Evolutionary conservation across 2,797 vertebrate species (phyloP).

Genomic region (Gallinago stenura): DNA sequence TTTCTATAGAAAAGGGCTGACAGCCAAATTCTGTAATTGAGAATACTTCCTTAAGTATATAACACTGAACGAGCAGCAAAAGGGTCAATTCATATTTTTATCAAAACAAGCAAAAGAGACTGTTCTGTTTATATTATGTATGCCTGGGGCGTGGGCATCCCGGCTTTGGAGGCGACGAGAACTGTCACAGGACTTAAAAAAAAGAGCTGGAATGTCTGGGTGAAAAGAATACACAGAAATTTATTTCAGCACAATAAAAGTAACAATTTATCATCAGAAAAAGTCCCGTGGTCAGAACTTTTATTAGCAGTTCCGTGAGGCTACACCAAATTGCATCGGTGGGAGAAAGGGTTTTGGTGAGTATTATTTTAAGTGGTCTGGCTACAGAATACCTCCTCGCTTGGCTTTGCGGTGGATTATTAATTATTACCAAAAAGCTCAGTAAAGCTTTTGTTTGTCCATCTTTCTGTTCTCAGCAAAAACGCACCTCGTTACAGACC

Average conservation of each 20-base stretch:
- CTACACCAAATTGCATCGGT: not conserved
- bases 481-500: not conserved
- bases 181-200: not conserved
- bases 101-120: not conserved
- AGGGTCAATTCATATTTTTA: not conserved
- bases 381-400: not conserved
- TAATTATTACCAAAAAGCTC: conserved; percentile 18
- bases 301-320: not conserved
- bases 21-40: conserved; percentile 51
- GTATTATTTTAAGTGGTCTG: not conserved
- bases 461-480: not conserved
- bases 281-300: not conserved
- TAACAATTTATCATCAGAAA: not conserved
- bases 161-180: rapidly evolving
- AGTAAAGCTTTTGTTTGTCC: not conserved
- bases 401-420: not conserved
- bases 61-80: not conserved
- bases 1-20: not conserved
- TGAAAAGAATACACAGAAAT: not conserved
- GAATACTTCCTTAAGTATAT: conserved; percentile 20
- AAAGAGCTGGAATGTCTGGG: not conserved
- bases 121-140: not conserved
- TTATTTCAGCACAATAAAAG: not conserved
- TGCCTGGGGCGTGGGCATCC: not conserved
- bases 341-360: not conserved